Evolutionary conservation across 2,888 invertebrate species (phyloP), one percentile per base, ranked within the genome.

Genomic region (Arrhopalites spinosus): DNA sequence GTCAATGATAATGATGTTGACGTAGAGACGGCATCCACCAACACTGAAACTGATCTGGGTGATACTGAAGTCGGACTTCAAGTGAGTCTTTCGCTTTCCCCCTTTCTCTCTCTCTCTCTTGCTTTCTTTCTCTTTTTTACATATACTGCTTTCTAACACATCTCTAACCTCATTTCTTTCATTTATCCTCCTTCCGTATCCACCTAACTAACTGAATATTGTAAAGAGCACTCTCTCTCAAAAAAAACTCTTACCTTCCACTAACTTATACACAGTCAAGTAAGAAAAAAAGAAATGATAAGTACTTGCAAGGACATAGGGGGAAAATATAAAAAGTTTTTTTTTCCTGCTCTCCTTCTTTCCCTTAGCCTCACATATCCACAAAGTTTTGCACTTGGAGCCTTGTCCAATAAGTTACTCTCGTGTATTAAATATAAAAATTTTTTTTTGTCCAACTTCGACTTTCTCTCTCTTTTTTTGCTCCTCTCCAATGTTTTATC

Each of bases 1-100:
- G 79, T 83, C 78, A 83, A 83, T 80, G 90, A 84, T 82, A 81
- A 89, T 83, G 88, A 90, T 78, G 80, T 85, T 77, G 86, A 86
- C 77, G 83, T 83, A 25, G 84, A 85, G 72, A 84, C 84, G 7
- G 82, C 84, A 23, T 85, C 85, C 30, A 85, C 84, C 27, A 84
- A 85, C 77, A 84, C 84, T 29, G 85, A 85, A 76, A 89, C 90
- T 83, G 90, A 90, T 84, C 86, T 90, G 68, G 90, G 89, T n/a
- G 90, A 90, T 79, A 85, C 85, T 11, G 85, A 85, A 81, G 84
- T 83, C 71, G 83, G 83, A 70, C 79, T 81, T 53, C 83, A 82
- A 80, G 83, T 82, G 78, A 82, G 80, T 73, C 29, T 68, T 25
- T 27, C 29, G n/a, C 53, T 53, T 53, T 53, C 25, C 20, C n/a